A percentile compares a stretch with the other conserved stretches of the same genome.
Conservation (phyloP, 2,113 vertebrate species). For the Salvelinus fontinalis region DNA sequence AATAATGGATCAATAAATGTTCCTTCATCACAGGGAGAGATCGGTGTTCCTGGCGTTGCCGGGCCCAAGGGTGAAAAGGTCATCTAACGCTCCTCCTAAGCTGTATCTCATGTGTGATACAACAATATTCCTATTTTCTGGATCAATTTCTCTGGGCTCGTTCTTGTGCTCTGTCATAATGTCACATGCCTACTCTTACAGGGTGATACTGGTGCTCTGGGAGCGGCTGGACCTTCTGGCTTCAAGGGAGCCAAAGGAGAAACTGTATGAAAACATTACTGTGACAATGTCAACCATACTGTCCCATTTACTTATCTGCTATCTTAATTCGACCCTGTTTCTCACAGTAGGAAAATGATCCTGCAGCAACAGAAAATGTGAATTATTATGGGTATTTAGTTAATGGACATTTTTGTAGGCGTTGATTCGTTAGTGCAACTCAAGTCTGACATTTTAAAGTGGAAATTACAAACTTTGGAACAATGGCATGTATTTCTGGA, state of each 20-base stretch:
- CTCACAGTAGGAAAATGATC: too few relatives aligned
- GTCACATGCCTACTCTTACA: constrained; percentile 60
- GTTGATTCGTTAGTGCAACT: too few relatives aligned
- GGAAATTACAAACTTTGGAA: too few relatives aligned
- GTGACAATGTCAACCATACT: constrained; percentile 15
- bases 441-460: too few relatives aligned
- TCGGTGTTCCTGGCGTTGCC: constrained; percentile 77
- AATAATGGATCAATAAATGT: constrained; percentile 14
- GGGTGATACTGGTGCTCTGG: constrained; percentile 83
- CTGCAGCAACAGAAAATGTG: too few relatives aligned
- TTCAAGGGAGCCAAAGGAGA: constrained; percentile 90
- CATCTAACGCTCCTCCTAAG: constrained; percentile 42
- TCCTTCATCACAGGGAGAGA: constrained; percentile 81
- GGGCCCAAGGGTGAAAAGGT: constrained; percentile 91
- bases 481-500: too few relatives aligned
- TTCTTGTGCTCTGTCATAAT: constrained; percentile 4
- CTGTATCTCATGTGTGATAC: constrained; percentile 18
- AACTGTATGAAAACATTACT: constrained; percentile 75
- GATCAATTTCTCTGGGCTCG: not conserved
- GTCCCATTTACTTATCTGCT: not conserved
- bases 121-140: constrained; percentile 8
- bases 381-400: too few relatives aligned
- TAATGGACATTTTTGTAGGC: too few relatives aligned
- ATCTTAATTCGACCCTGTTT: too few relatives aligned
- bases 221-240: constrained; percentile 75